These are phyloP conservation scores for Hestina assimilis DNA, from an alignment of 1,140 invertebrate species.

Conservation along the genomic window DNA sequence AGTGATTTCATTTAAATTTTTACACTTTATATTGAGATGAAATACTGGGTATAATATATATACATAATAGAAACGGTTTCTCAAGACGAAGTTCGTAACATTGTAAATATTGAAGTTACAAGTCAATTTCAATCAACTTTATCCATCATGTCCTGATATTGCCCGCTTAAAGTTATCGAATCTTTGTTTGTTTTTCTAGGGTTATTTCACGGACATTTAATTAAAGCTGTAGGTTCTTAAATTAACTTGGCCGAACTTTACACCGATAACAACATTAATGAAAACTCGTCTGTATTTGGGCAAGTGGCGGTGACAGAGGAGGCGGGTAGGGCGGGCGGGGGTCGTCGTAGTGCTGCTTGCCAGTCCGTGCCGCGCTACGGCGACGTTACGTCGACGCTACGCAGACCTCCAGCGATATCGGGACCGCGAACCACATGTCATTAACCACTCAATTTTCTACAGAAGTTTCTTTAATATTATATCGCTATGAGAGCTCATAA, in stretches of 20 bases:
- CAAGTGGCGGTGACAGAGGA: constrained; percentile 65
- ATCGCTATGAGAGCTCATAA: constrained; percentile 35
- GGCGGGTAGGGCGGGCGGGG: constrained; percentile 57
- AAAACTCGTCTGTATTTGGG: constrained; percentile 72
- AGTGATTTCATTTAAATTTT: too few relatives aligned
- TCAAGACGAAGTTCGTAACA: background rate
- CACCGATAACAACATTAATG: constrained; percentile 75
- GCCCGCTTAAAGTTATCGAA: constrained; percentile 32
- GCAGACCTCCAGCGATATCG: constrained; percentile 25
- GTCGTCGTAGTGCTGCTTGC: constrained; percentile 32
- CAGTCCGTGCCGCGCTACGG: constrained; percentile 59
- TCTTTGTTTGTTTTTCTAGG: constrained; percentile 43
- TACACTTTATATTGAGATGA: too few relatives aligned
- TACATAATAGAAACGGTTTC: background rate
- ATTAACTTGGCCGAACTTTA: constrained; percentile 69
- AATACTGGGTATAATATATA: too few relatives aligned
- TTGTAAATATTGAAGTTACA: constrained; percentile 26
- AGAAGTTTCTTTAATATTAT: constrained; percentile 28
- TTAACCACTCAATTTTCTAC: constrained; percentile 29
- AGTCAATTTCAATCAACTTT: constrained; percentile 30
- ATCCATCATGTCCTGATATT: constrained; percentile 11
- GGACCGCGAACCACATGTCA: constrained; percentile 36
- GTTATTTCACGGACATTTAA: constrained; percentile 70
- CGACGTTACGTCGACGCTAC: constrained; percentile 49
- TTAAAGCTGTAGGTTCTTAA: constrained; percentile 67